Conservation (phyloP, 2,888 invertebrate genomes). For the Cephus sareptanus region DNA sequence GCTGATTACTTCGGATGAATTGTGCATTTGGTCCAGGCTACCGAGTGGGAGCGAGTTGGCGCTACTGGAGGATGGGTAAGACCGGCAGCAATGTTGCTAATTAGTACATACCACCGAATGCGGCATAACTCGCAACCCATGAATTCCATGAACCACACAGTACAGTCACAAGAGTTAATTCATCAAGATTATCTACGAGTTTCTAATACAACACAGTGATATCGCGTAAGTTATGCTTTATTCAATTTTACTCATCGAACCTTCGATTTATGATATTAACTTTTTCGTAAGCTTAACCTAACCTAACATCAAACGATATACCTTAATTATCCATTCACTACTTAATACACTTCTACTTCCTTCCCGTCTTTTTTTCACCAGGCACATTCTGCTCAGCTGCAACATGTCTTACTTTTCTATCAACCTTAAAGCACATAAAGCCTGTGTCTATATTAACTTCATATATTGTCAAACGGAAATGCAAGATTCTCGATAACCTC, state of each 20-base stretch:
- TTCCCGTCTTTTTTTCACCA: neutral
- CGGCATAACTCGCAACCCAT: conserved; percentile 62
- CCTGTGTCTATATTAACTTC: neutral
- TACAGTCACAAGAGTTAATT: conserved; percentile 23
- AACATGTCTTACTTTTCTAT: neutral
- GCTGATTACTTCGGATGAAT: conserved; percentile 44
- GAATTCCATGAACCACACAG: conserved; percentile 51
- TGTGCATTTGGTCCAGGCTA: conserved; percentile 21
- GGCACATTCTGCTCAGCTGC: too few relatives aligned
- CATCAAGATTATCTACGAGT: conserved; percentile 15
- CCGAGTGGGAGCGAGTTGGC: conserved; percentile 9
- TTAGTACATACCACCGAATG: conserved; percentile 63
- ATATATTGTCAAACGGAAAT: neutral
- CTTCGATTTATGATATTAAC: too few relatives aligned
- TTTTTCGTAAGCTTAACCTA: neutral
- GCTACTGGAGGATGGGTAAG: conserved; percentile 8
- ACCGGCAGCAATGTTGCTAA: conserved; percentile 59
- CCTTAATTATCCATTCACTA: neutral
- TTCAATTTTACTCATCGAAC: neutral
- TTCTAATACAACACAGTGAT: neutral
- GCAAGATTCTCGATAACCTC: neutral
- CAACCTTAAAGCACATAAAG: too few relatives aligned
- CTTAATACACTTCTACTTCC: neutral
- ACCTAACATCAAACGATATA: neutral
- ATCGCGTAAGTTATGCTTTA: neutral